Conservation (phyloP, 37 sponge, comb jelly and placozoan species). For the Beroe forskalii region DNA sequence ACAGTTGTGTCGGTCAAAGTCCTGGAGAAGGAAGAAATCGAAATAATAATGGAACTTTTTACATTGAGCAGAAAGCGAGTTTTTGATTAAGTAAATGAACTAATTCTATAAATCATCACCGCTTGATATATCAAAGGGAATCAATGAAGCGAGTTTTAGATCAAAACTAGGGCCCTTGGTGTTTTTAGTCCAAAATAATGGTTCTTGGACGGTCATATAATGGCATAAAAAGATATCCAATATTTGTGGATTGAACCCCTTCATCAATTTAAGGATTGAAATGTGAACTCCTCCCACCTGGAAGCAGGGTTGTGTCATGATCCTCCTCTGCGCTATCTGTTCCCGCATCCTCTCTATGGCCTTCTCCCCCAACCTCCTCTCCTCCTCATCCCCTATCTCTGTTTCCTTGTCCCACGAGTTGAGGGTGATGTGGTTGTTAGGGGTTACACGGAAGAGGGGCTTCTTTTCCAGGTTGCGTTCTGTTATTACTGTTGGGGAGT, state of each 20-base stretch:
- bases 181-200: no score
- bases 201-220: no score
- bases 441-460: conserved; percentile 1
- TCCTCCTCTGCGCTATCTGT: conserved; percentile 74
- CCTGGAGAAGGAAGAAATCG: neutral
- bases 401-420: conserved; percentile 57
- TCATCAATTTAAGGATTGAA: no score
- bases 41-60: no score
- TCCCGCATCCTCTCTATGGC: conserved; percentile 74
- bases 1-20: conserved; percentile 81
- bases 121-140: no score
- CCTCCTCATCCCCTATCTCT: conserved; percentile 58
- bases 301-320: conserved; percentile 82
- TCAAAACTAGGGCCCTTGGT: no score
- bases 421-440: conserved; percentile 57
- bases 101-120: no score
- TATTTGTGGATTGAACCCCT: no score
- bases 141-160: no score
- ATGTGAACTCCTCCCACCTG: conserved; percentile 68
- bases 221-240: no score
- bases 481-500: conserved; percentile 65
- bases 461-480: conserved; percentile 63
- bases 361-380: conserved; percentile 65
- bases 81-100: no score
- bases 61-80: no score